Evolutionary conservation across 2,113 vertebrate species (phyloP).

Genomic region (Platysternon megacephalum): DNA sequence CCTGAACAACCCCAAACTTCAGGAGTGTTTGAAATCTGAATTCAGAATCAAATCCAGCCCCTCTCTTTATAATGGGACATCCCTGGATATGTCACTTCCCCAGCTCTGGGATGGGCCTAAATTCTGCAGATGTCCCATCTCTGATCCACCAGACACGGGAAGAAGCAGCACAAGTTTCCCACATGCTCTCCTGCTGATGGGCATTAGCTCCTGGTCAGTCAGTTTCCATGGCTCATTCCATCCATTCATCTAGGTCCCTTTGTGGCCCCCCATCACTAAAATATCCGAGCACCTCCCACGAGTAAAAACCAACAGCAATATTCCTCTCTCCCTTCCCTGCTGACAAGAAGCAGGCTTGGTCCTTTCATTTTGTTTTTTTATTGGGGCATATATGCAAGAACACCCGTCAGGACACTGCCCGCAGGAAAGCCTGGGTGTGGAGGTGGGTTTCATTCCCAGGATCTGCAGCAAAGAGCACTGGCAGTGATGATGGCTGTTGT

Average conservation of each 20-base stretch:
- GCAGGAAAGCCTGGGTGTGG: background rate
- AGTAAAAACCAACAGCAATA: background rate
- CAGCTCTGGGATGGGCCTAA: background rate
- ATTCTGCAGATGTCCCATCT: background rate
- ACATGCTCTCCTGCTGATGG: too few relatives aligned
- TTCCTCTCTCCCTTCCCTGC: background rate
- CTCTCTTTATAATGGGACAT: background rate
- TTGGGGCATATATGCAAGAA: background rate
- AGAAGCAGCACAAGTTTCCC: background rate
- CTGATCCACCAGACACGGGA: background rate
- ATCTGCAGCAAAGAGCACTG: background rate
- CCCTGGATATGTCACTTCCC: background rate
- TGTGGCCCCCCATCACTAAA: background rate
- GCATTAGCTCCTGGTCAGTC: background rate
- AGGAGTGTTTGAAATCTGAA: background rate
- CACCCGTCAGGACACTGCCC: background rate
- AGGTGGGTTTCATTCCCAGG: background rate
- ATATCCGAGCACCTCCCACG: background rate
- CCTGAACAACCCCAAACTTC: background rate
- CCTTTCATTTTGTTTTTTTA: background rate
- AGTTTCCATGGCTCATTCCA: background rate
- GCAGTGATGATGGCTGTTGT: background rate
- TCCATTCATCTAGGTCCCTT: background rate
- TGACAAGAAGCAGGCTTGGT: background rate
- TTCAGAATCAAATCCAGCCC: background rate